Evolutionary conservation across 64 coral and sea anemone genomes (phyloP), one percentile per base, ranked within the genome.

Genomic region (Cladopsammia gracilis): DNA sequence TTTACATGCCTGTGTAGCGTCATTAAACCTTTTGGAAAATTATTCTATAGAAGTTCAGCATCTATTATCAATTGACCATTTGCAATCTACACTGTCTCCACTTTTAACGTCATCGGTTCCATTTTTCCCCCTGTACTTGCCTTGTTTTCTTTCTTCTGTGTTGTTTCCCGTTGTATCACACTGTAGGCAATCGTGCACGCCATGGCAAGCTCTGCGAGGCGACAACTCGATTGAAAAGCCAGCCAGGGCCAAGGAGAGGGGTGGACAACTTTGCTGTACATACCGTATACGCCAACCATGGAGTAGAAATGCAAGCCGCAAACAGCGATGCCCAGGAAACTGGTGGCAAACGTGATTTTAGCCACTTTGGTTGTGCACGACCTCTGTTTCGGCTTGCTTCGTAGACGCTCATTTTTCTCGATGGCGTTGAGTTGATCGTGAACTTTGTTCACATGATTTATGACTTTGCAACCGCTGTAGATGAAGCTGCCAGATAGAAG

Each of bases 191-290:
- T 79, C 3, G 93, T 94, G 13, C 58, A 75, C 0, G 74, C 93
- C 93, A 94, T 94, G 0, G 48, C 78, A 60, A 94, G 87, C 58
- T 94, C 93, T 10, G 70, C 67, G 9, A 85, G 22, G 24, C 93
- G 93, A 76, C 76, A 89, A 54, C 77, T 23, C 44, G 86, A 83
- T 77, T 94, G 93, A 80, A 94, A 94, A 62, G 64, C 43, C 73
- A 73, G 64, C 93, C 93, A 94, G 5, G 93, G 87, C 93, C 93
- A 94, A 16, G 93, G 93, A 6, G 78, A 61, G 14, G 93, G 93
- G 19, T 89, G 74, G 0, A 89, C 86, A 3, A 67, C 87, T 19
- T 56, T 75, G 53, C 86, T 83, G 48, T 94, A 94, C 77, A 70
- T 34, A 54, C 78, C 86, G 61, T 94, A 94, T 4, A 94, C 86